Evolutionary conservation across 2,888 invertebrate species (phyloP), one percentile per base, ranked within the genome.

Genomic region (Carabus problematicus): DNA sequence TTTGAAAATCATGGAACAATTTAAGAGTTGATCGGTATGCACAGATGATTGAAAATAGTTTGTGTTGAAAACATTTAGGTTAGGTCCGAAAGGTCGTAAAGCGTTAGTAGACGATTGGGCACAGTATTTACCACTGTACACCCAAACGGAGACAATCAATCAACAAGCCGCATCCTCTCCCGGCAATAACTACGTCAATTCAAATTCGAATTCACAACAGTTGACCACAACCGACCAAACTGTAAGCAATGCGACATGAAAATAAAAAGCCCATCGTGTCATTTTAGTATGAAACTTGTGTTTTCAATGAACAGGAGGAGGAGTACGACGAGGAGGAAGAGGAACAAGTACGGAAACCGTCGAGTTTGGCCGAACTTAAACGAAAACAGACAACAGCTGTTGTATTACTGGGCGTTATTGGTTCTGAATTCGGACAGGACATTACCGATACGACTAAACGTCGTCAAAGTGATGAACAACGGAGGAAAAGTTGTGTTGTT

Each of bases 361-460:
- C 94, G 1, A 94, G 93, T 72, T 84, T 91, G 1, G 91, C 93
- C 0, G 95, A 96, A 81, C 81, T 95, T 63, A 94, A 95, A 75
- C 87, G 97, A 6, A 97, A 97, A 77, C 98, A 99, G 81, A 97
- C 98, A 0, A 98, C 98, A 0, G 95, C 99, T 0, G 97, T 99
- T 0, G 96, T 99, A 3, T 83, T 99, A 63, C 82, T 99, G 47
- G 98, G 98, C 0, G 98, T 99, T 0, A 95, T 99, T 64, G 99
- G 99, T 0, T 96, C 98, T 0, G 98, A 99, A 82, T 99, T 98
- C 78, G 98, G 98, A 0, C 96, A 97, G 79, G 98, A 98, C 78
- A 93, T 98, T 61, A 88, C 91, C 0, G 83, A 85, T 0, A 85
- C 85, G 4, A 83, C 84, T 40, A 87, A 85, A 75, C 83, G 86